phyloP scores from a whole-genome alignment of 2,113 vertebrate genomes.

The Hypocryptadius cinnamomeus region DNA sequence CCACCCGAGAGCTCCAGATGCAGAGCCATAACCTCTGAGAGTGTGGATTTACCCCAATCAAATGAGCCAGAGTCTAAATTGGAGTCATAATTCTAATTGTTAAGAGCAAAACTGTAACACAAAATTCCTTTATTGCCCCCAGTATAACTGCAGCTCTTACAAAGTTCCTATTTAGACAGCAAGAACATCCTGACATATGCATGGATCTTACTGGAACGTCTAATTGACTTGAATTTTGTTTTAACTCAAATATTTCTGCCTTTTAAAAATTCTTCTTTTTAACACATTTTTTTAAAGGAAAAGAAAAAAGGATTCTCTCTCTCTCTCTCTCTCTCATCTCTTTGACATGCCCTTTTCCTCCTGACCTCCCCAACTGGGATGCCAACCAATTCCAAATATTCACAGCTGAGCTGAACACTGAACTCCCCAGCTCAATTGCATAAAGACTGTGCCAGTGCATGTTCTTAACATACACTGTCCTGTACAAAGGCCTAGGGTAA shows the following conservation, averaged over 20 bases:
- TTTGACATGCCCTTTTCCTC: neutral
- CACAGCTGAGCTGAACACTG: neutral
- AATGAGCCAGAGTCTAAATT: neutral
- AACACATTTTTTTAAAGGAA: neutral
- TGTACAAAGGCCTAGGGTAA: neutral
- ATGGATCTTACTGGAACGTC: neutral
- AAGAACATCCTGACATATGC: neutral
- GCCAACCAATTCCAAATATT: neutral
- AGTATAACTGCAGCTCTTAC: neutral
- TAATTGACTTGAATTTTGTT: neutral
- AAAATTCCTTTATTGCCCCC: neutral
- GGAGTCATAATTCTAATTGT: neutral
- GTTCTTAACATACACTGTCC: neutral
- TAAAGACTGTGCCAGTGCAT: neutral
- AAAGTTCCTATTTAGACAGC: neutral
- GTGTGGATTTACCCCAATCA: neutral
- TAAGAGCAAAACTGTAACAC: neutral
- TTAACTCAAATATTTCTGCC: neutral
- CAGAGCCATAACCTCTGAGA: neutral
- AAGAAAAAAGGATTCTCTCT: neutral
- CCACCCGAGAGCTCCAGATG: neutral
- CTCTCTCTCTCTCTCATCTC: fast-evolving
- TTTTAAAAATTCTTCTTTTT: neutral
- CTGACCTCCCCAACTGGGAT: neutral
- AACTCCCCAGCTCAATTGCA: neutral